Base-by-base conservation (phyloP, 2,888 invertebrate genomes). In the Beris morrisii region DNA sequence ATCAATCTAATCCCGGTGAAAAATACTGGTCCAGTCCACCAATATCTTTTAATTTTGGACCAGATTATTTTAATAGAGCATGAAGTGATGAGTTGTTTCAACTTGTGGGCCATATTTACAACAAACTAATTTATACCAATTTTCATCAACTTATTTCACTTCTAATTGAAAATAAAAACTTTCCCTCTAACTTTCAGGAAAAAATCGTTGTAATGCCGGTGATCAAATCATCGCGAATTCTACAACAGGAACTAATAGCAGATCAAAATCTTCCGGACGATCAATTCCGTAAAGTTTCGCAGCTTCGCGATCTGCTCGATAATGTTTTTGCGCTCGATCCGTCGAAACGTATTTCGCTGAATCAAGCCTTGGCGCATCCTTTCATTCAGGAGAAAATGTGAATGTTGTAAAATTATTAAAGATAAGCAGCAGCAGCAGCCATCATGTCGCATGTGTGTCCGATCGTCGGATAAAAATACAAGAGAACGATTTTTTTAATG, bases 191-290 rank as follows among this genome's bases (percentile, higher is more conserved):
- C 38, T 9, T 22, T 38, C 38, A 38, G 97, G 97, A 97, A 79
- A 99, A 99, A 83, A 85, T 97, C 58, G 95, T 97, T n/a, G 89
- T 95, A 53, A 90, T 98, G 87, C 88, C 96, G 52, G 93, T 93
- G 58, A 89, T 99, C 70, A 92, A 92, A 75, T 86, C 92, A 11
- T 86, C 87, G 2, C 86, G 97, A 43, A 96, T 97, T 77, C 83
- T 99, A 67, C 89, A 91, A 73, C 83, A 88, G 0, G 97, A 99
- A 77, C 83, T 99, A 70, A 87, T 94, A 65, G 92, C 94, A 7
- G 92, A 92, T 74, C 95, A 95, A 78, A 88, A 92, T 55, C 82
- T 97, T 65, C 93, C 95, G 0, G 85, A 92, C 11, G 91, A 95
- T 70, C 96, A 97, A 78, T 86, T 92, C 70, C 89, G 92, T 70